Evolutionary conservation across 2,113 vertebrate species (phyloP), one percentile per base, ranked within the genome.

Genomic region (Oophaga pumilio): DNA sequence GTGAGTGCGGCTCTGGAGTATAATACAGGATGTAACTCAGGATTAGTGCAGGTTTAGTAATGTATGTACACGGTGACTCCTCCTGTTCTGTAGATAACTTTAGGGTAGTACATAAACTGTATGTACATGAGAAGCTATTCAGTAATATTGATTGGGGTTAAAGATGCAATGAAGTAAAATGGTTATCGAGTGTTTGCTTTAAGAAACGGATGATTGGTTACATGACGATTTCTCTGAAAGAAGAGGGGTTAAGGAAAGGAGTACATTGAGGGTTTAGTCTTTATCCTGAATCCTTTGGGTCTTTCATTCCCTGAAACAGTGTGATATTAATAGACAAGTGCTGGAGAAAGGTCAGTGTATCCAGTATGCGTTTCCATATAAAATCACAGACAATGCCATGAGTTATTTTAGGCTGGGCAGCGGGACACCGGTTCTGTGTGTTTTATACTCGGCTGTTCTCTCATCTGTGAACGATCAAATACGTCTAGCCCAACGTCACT

Each of bases 311-410:
- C 53, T 20, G 77, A 60, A 80, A 80, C 60, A 33, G 8, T 18
- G 0, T 14, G 77, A 60, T 80, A 80, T 80, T 80, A 80, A 80
- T 80, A 80, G 77, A 26, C n/a, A 17, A 59, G 77, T 28, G 56
- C 77, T 33, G 53, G 77, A 28, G 53, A 52, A 76, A 80, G 77
- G 77, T 80, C 77, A 80, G 77, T 0, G 53, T 60, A 33, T 9
- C n/a, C 77, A 28, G 56, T 80, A 56, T 52, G 26, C 15, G 74
- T 50, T 53, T 79, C 77, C 53, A 24, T 80, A 33, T 28, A 18
- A 28, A 60, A 60, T 20, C 24, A 28, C 5, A 10, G 77, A 80
- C 77, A 80, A 80, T 80, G 56, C n/a, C 14, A 13, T 28, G 15
- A 20, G 77, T 80, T 80, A 59, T 57, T 33, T 8, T 56, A 24